A percentile compares a stretch with the other conserved stretches of the same genome.
These are phyloP conservation scores for Poliocrania exsul DNA, from an alignment of 2,797 vertebrate genomes.

Conservation along the genomic window DNA sequence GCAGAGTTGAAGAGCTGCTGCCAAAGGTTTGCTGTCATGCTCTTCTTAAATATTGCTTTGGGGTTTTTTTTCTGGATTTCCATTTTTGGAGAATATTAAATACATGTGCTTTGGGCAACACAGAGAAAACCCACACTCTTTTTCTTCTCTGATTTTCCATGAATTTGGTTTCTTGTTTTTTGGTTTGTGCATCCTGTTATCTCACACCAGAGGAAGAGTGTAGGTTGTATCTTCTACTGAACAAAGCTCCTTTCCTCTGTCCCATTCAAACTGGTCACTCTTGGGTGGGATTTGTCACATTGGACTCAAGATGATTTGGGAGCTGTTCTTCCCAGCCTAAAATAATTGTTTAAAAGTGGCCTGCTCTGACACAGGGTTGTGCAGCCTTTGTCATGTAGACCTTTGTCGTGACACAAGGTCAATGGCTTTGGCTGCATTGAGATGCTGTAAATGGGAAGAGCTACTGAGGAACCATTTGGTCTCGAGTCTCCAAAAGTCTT, in stretches of 20 bases:
- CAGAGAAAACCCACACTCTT: fast-evolving
- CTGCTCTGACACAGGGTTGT: fast-evolving
- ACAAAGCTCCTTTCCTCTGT: neutral
- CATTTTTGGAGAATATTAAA: neutral
- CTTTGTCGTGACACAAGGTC: neutral
- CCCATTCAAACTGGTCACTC: neutral
- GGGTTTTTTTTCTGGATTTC: neutral
- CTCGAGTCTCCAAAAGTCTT: neutral
- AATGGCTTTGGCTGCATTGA: neutral
- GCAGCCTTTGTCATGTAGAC: neutral
- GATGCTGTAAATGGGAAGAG: neutral
- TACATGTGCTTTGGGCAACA: neutral
- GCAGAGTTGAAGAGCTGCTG: neutral
- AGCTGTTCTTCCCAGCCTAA: neutral
- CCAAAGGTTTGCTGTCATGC: fast-evolving
- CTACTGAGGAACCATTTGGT: neutral
- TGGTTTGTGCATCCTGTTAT: neutral
- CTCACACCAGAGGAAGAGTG: neutral
- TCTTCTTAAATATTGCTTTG: neutral
- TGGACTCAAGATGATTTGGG: neutral
- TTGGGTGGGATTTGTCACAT: neutral
- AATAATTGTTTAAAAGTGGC: neutral
- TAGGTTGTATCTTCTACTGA: neutral
- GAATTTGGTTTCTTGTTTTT: neutral
- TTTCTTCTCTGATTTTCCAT: neutral